A percentile compares a stretch with the other conserved stretches of the same genome.
Conservation (phyloP, 1,140 invertebrate species). For the Trichonephila clavipes region DNA sequence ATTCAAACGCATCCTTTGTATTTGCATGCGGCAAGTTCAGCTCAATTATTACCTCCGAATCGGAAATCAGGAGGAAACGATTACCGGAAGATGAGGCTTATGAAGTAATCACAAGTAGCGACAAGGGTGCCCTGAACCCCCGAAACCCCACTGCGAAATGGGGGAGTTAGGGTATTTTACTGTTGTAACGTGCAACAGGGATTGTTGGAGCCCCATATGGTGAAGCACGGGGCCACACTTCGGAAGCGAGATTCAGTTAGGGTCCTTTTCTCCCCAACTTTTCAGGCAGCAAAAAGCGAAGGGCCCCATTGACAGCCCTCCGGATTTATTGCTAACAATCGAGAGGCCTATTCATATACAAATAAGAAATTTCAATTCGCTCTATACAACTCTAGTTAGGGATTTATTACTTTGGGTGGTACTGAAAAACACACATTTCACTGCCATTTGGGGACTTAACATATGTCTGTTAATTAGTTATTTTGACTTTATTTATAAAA, state of each 20-base stretch:
- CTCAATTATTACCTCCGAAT: constrained; percentile 46
- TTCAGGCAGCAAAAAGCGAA: constrained; percentile 12
- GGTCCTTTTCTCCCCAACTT: neutral
- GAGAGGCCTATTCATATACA: constrained; percentile 61
- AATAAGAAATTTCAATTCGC: constrained; percentile 45
- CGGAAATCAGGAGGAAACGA: neutral
- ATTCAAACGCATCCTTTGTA: neutral
- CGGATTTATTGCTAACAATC: constrained; percentile 37
- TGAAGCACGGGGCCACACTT: constrained; percentile 32
- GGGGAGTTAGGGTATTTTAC: constrained; percentile 48
- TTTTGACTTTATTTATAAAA: neutral
- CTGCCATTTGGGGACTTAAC: neutral
- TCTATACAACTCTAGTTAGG: neutral
- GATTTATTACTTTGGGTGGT: neutral
- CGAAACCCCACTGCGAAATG: constrained; percentile 10
- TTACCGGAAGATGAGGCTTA: constrained; percentile 59
- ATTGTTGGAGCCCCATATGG: constrained; percentile 60
- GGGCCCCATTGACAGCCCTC: neutral
- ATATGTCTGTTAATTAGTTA: neutral
- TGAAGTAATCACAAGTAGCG: constrained; percentile 61
- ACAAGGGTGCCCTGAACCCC: neutral
- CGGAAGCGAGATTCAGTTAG: neutral
- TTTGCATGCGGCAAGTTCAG: neutral
- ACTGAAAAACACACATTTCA: neutral
- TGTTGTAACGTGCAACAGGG: constrained; percentile 26